Conservation (phyloP, 2,888 invertebrate genomes). For the Pseudococcus jackbeardsleyi region DNA sequence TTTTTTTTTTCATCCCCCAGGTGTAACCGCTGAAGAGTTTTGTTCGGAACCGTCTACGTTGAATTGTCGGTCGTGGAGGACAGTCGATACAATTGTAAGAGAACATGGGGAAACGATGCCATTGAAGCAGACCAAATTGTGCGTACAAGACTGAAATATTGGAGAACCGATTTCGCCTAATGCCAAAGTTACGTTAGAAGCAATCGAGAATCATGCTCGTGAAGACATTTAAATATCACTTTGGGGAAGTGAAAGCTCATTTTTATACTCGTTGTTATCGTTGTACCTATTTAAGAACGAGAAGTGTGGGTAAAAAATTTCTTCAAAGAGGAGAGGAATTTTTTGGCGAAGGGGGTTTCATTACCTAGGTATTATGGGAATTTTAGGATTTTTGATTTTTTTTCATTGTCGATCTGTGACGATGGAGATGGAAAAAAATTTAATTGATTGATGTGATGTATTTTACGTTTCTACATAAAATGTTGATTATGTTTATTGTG, state of each 20-base stretch:
- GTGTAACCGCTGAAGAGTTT: constrained; percentile 55
- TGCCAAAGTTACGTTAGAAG: no score
- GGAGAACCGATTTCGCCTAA: background rate
- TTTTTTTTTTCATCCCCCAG: background rate
- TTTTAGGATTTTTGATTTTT: background rate
- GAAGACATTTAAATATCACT: constrained; percentile 1
- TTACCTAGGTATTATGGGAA: background rate
- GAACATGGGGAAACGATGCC: constrained; percentile 66
- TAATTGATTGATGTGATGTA: background rate
- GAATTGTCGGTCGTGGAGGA: constrained; percentile 62
- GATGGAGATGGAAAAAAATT: no score
- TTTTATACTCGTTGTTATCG: constrained; percentile 7
- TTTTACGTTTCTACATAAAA: background rate
- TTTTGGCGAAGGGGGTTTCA: background rate
- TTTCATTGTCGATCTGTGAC: no score
- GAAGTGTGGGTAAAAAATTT: background rate
- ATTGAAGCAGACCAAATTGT: constrained; percentile 50
- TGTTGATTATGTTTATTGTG: background rate
- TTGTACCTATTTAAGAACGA: background rate
- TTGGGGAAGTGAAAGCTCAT: constrained; percentile 3
- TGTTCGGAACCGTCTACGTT: constrained; percentile 28
- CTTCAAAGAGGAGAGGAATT: background rate
- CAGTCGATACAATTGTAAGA: constrained; percentile 66
- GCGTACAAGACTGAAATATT: background rate
- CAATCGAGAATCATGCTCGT: background rate